phyloP scores from a whole-genome alignment of 2,113 vertebrate species.

The Paramormyrops kingsleyae region DNA sequence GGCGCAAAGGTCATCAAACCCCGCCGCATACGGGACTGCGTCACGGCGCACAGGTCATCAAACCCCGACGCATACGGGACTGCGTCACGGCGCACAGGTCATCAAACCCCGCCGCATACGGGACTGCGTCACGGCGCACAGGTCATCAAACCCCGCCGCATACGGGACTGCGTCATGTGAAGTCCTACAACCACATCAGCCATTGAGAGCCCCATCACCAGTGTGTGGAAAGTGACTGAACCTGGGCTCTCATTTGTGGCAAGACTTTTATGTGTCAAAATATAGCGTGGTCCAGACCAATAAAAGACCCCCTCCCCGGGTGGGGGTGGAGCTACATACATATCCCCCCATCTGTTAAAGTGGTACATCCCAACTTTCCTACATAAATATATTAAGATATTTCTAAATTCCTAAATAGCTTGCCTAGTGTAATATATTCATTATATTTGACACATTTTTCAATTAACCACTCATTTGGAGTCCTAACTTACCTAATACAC shows the following conservation, averaged over 20 bases:
- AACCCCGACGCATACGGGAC: no score
- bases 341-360: background rate
- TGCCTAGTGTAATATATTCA: background rate
- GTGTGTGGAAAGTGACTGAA: background rate
- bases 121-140: no score
- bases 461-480: background rate
- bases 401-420: background rate
- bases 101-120: accelerated
- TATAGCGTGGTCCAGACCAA: background rate
- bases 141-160: no score
- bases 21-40: accelerated
- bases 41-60: no score
- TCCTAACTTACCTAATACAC: background rate
- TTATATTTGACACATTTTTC: background rate
- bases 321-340: background rate
- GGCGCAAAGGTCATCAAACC: no score
- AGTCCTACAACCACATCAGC: background rate
- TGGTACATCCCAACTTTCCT: background rate
- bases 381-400: background rate
- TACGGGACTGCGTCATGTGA: background rate
- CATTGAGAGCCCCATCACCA: background rate
- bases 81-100: no score
- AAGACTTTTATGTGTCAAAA: background rate
- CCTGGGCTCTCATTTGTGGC: background rate
- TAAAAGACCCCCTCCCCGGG: background rate